These are phyloP conservation scores for Campylorhamphus procurvoides DNA, from an alignment of 2,113 vertebrate genomes.

Conservation along the genomic window DNA sequence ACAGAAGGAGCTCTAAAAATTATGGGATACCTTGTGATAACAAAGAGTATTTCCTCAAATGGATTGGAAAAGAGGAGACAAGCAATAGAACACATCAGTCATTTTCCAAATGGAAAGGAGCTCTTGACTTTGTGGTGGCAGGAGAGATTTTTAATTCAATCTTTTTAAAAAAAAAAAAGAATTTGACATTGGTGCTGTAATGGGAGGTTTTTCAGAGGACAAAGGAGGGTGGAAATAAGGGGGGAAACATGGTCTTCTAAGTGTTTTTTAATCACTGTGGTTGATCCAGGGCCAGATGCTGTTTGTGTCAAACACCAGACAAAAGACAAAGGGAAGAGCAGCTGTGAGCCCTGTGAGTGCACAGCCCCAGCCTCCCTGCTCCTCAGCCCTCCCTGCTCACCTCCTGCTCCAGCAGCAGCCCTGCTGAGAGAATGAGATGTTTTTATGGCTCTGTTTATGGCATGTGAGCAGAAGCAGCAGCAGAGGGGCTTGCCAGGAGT, in stretches of 20 bases:
- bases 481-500: not conserved
- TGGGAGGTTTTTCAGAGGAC: not conserved
- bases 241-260: not conserved
- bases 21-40: not conserved
- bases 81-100: not conserved
- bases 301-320: slow-evolving; percentile 27
- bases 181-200: not conserved
- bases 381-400: not conserved
- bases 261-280: not conserved
- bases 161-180: not conserved
- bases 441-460: not conserved
- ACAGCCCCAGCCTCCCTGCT: not conserved
- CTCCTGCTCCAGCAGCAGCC: not conserved
- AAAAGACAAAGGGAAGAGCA: slow-evolving; percentile 54
- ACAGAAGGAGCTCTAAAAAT: not conserved
- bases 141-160: not conserved
- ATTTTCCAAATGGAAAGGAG: not conserved
- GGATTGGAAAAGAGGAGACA: not conserved
- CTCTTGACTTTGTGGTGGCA: not conserved
- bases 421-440: accelerated
- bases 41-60: not conserved
- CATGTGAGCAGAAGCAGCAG: not conserved
- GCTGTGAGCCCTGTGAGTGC: not conserved
- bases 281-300: slow-evolving; percentile 30
- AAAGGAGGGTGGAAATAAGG: not conserved